These are phyloP conservation scores for Ammodytes marinus DNA, from an alignment of 2,113 vertebrate species.

Conservation along the genomic window DNA sequence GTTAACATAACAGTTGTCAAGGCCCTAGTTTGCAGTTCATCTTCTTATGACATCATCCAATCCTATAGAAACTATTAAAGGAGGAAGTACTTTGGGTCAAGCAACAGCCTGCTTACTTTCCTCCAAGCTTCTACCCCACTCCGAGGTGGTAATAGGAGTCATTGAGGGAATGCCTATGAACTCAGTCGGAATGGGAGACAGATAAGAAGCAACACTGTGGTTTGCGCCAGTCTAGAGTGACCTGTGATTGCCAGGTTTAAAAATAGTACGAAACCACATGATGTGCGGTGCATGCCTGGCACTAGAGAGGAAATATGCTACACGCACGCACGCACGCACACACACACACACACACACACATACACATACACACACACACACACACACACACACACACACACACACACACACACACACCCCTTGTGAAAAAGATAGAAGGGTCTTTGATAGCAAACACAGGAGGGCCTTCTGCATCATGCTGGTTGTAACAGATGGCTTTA, in stretches of 20 bases:
- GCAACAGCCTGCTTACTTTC: background rate
- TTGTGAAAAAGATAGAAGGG: conserved; percentile 29
- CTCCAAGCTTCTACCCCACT: conserved; percentile 6
- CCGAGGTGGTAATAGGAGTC: conserved; percentile 29
- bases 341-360: conserved; percentile 13
- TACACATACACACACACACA: background rate
- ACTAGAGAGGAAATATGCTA: background rate
- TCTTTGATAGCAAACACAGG: conserved; percentile 50
- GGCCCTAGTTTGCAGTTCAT: background rate
- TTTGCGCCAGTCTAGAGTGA: conserved; percentile 43
- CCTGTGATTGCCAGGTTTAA: conserved; percentile 39
- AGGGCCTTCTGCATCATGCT: conserved; percentile 36
- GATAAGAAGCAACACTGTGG: conserved; percentile 33
- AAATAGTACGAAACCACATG: conserved; percentile 40
- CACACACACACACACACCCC: background rate
- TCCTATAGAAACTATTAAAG: background rate
- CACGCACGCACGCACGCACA: background rate
- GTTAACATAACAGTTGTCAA: background rate
- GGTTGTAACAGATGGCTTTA: conserved; percentile 69
- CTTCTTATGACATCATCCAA: background rate
- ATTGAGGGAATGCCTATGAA: conserved; percentile 39
- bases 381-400: conserved; percentile 14
- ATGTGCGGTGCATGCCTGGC: background rate
- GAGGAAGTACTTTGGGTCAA: background rate
- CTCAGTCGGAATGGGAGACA: conserved; percentile 24